These are phyloP conservation scores for Philaethria dido DNA, from an alignment of 2,888 invertebrate species.

Conservation along the genomic window DNA sequence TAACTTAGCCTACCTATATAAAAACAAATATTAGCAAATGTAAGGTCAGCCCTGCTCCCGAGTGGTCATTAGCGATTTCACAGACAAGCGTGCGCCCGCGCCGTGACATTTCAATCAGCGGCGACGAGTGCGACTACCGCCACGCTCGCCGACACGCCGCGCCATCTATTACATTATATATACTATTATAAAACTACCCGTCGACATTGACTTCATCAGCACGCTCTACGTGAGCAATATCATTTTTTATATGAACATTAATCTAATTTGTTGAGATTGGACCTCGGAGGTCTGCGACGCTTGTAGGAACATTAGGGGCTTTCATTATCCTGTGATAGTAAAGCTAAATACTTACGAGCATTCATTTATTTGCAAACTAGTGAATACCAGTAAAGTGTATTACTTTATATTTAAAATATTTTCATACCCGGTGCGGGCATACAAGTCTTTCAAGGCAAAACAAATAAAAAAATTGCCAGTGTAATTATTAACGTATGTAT, in stretches of 20 bases:
- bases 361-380: not conserved
- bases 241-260: slow-evolving; percentile 8
- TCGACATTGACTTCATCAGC: slow-evolving; percentile 10
- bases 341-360: not conserved
- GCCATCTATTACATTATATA: slow-evolving; percentile 2
- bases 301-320: not conserved
- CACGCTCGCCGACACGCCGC: slow-evolving; percentile 10
- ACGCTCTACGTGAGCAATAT: slow-evolving; percentile 5
- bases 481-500: no score
- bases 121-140: slow-evolving; percentile 14
- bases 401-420: no score
- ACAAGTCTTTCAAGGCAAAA: not conserved
- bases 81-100: slow-evolving; percentile 41
- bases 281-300: slow-evolving; percentile 3
- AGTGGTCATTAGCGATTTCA: slow-evolving; percentile 49
- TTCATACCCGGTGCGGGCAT: no score
- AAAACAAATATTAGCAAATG: not conserved
- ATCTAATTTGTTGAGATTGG: slow-evolving; percentile 19
- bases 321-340: not conserved
- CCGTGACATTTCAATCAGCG: slow-evolving; percentile 37
- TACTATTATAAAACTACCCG: slow-evolving; percentile 17
- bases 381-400: not conserved
- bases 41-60: slow-evolving; percentile 15
- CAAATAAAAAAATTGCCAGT: no score
- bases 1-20: not conserved